phyloP scores from a whole-genome alignment of 2,888 invertebrate species.

The Zhuqinia jingwanae region DNA sequence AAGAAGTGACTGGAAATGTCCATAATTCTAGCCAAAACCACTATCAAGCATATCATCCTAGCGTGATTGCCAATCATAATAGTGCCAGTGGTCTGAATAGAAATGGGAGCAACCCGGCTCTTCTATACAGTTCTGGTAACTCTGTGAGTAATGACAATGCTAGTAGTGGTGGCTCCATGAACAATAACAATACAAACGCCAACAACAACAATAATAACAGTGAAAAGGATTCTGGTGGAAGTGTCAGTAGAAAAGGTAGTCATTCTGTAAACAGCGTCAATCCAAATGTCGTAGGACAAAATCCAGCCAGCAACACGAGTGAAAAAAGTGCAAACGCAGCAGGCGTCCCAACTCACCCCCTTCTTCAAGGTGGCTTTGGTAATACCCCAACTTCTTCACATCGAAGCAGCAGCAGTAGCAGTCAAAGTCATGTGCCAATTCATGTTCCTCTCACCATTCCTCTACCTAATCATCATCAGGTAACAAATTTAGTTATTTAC shows the following conservation, averaged over 20 bases:
- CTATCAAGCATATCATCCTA: constrained; percentile 59
- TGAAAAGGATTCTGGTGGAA: constrained; percentile 43
- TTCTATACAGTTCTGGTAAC: constrained; percentile 23
- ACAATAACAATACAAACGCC: constrained; percentile 17
- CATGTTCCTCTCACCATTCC: constrained; percentile 64
- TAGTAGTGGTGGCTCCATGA: constrained; percentile 6
- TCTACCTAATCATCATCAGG: constrained; percentile 64
- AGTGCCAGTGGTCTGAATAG: constrained; percentile 30
- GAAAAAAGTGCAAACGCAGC: constrained; percentile 52
- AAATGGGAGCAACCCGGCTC: constrained; percentile 21
- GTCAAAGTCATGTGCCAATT: constrained; percentile 67
- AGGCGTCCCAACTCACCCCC: constrained; percentile 48
- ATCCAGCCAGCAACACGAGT: constrained; percentile 54
- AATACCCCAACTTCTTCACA: constrained; percentile 34
- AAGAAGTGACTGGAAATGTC: constrained; percentile 17
- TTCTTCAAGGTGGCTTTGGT: constrained; percentile 54
- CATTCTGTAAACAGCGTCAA: constrained; percentile 46
- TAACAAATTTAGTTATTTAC: constrained; percentile 12
- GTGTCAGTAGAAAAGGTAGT: constrained; percentile 30
- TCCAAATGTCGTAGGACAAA: constrained; percentile 8
- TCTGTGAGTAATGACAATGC: constrained; percentile 29
- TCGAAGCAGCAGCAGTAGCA: constrained; percentile 21
- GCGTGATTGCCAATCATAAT: constrained; percentile 58
- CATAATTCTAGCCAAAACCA: constrained; percentile 40
- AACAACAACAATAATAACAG: constrained; percentile 43